Conservation (phyloP, 2,113 vertebrate species). For the Lophura nycthemera region DNA sequence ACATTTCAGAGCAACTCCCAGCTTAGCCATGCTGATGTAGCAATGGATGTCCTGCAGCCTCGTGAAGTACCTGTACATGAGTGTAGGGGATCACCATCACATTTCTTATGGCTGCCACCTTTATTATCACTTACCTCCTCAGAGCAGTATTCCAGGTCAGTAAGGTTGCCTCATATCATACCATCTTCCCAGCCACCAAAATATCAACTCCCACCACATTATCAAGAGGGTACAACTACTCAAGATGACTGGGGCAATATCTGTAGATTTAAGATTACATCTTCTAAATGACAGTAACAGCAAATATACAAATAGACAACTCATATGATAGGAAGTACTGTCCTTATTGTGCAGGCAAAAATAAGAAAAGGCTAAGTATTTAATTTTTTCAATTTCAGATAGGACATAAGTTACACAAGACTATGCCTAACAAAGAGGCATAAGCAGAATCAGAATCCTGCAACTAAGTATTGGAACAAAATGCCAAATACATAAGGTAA, state of each 20-base stretch:
- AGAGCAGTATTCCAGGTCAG: not conserved
- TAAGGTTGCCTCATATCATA: not conserved
- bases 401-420: not conserved
- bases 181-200: not conserved
- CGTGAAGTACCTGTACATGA: not conserved
- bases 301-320: not conserved
- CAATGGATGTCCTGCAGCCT: slow-evolving; percentile 36
- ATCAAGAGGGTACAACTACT: not conserved
- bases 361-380: not conserved
- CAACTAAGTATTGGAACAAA: not conserved
- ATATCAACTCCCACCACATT: slow-evolving; percentile 32
- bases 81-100: slow-evolving; percentile 7
- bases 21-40: not conserved
- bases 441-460: not conserved
- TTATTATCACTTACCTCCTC: not conserved
- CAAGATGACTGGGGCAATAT: not conserved
- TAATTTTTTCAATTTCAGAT: not conserved
- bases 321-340: not conserved
- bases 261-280: not conserved
- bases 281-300: not conserved
- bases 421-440: not conserved
- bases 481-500: not conserved
- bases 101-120: not conserved
- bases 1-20: not conserved
- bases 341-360: not conserved